Evolutionary conservation across 2,888 invertebrate genomes (phyloP), one percentile per base, ranked within the genome.

Genomic region (Eristalis pertinax): DNA sequence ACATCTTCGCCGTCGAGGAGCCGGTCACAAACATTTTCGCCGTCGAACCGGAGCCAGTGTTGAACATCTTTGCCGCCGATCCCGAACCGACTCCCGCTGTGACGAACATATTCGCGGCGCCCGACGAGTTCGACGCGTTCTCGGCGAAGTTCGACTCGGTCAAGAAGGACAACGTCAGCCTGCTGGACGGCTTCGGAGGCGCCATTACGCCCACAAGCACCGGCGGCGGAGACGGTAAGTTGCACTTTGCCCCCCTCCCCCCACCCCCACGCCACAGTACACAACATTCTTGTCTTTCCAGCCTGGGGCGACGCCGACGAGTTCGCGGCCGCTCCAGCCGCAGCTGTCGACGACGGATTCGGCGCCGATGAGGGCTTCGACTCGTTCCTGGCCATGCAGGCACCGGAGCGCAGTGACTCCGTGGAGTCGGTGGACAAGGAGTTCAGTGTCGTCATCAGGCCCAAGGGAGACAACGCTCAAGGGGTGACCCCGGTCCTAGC

Each of bases 101-200:
- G 2, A 90, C 90, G 50, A 92, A 92, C 56, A 92, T 92, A n/a
- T 92, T 92, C 64, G 89, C 88, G 0, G 91, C 94, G 58, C 94
- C 94, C 0, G 96, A 96, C 89, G 95, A 95, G 32, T 98, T 98
- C 89, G 98, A 98, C 92, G 98, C 97, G 0, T 98, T 98, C 90
- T 96, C 97, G 3, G 96, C 97, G 1, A 97, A 98, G 92, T 98
- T 98, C 90, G 98, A 98, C 29, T 93, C 92, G 0, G 95, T 93
- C 74, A 94, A 93, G 56, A 94, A 93, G 89, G 93, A 93, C 43
- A 92, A 92, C 65, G 90, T 91, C 4, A 92, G 91, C 79, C 90
- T 93, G 35, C 85, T 92, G n/a, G 93, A 92, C 43, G 92, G 92
- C 0, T 92, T 93, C 72, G 92, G 92, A 2, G 91, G 91, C 4